Evolutionary conservation across 2,113 vertebrate species (phyloP).

Genomic region (Pelusios castaneus): DNA sequence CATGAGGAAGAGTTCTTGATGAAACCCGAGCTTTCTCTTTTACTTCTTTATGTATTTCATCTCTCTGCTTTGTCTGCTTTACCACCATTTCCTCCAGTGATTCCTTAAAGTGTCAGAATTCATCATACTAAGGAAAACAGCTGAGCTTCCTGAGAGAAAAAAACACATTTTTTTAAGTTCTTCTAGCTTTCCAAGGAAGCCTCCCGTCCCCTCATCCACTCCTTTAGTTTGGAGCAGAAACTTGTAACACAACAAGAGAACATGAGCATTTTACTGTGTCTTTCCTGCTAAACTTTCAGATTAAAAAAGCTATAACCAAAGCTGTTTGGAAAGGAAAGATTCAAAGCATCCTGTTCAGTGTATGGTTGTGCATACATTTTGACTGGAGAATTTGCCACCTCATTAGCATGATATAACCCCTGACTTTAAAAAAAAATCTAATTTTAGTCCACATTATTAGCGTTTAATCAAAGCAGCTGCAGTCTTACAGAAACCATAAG

Average conservation of each 20-base stretch:
- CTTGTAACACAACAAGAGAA: conserved; percentile 15
- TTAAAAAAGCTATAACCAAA: conserved; percentile 3
- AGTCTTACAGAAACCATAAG: neutral
- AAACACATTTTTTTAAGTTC: conserved; percentile 31
- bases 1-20: conserved; percentile 51
- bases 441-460: conserved; percentile 1
- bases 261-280: neutral
- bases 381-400: neutral
- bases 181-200: conserved; percentile 44
- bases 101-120: conserved; percentile 34
- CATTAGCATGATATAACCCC: conserved; percentile 6
- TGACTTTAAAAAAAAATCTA: neutral
- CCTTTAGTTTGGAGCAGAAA: conserved; percentile 45
- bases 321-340: neutral
- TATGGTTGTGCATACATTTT: neutral
- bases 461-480: conserved; percentile 14
- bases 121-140: conserved; percentile 52
- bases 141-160: conserved; percentile 48
- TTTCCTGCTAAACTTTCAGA: conserved; percentile 16
- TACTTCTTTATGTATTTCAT: conserved; percentile 51
- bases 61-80: conserved; percentile 7
- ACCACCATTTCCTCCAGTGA: conserved; percentile 48
- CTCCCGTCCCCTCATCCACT: conserved; percentile 1
- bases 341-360: neutral
- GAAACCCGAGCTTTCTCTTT: conserved; percentile 51